Percentiles rank a stretch among this genome's conserved stretches.
Evolutionary conservation across 2,888 invertebrate genomes (phyloP).

Genomic region (Drosophila colorata): DNA sequence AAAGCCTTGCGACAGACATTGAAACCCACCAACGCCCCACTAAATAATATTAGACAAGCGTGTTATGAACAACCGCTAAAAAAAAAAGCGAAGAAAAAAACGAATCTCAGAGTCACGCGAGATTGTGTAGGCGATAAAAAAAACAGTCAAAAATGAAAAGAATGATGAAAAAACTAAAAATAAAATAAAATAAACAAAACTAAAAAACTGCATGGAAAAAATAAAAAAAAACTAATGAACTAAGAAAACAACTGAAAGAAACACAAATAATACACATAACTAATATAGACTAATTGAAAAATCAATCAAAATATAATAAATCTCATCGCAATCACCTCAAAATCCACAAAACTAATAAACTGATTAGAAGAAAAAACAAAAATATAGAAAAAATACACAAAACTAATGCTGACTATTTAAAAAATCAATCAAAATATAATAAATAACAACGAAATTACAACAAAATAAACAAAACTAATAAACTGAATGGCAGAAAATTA

Average conservation of each 20-base stretch:
- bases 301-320: conserved; percentile 22
- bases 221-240: neutral
- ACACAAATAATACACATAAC: neutral
- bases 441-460: conserved; percentile 29
- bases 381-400: neutral
- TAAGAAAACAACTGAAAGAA: too few relatives aligned
- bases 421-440: conserved; percentile 3
- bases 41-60: conserved; percentile 6
- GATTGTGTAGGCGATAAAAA: conserved; percentile 27
- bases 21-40: conserved; percentile 1
- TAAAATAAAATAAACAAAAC: neutral
- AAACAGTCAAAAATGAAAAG: neutral
- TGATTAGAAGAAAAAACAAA: too few relatives aligned
- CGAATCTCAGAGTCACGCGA: conserved; percentile 54
- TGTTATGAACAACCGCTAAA: conserved; percentile 14
- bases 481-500: too few relatives aligned
- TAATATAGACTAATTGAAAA: neutral
- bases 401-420: neutral
- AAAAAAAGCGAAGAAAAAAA: conserved; percentile 1
- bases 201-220: neutral
- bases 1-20: conserved; percentile 45
- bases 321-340: conserved; percentile 29
- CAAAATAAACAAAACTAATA: too few relatives aligned
- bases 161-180: neutral
- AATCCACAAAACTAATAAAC: too few relatives aligned